These are phyloP conservation scores for Agonopterix heracliana DNA, from an alignment of 2,888 invertebrate genomes.

Conservation along the genomic window DNA sequence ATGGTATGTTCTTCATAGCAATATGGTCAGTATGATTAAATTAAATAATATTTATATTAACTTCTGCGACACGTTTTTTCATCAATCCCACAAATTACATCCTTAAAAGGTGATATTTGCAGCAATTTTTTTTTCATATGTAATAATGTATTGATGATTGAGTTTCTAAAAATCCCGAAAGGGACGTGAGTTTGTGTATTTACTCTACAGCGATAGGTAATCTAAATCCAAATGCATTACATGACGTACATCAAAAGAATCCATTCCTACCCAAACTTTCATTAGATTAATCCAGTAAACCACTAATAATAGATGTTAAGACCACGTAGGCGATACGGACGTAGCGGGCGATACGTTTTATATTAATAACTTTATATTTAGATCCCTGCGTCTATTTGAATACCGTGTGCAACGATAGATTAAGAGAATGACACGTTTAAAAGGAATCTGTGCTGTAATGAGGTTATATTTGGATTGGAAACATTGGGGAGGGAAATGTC, in stretches of 20 bases:
- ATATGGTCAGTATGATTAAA: too few relatives aligned
- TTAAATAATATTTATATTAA: too few relatives aligned
- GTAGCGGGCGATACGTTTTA: slow-evolving; percentile 24
- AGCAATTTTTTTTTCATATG: background rate
- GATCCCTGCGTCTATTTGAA: slow-evolving; percentile 27
- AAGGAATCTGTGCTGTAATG: slow-evolving; percentile 1
- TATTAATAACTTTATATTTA: slow-evolving; percentile 36
- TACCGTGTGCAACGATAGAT: slow-evolving; percentile 29
- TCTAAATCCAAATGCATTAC: too few relatives aligned
- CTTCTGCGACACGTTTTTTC: too few relatives aligned
- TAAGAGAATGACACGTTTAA: slow-evolving; percentile 9
- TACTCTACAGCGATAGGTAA: background rate
- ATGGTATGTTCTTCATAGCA: too few relatives aligned
- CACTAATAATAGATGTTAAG: slow-evolving; percentile 8
- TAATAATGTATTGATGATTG: background rate
- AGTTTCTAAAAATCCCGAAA: background rate
- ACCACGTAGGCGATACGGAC: slow-evolving; percentile 23
- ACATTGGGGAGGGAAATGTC: background rate
- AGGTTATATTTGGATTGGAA: slow-evolving; percentile 1
- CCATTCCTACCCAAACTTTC: background rate
- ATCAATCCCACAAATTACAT: background rate
- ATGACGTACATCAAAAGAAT: background rate
- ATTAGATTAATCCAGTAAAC: background rate
- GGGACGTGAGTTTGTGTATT: background rate
- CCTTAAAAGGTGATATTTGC: background rate